Evolutionary conservation across 2,113 vertebrate species (phyloP).

Genomic region (Egretta garzetta): DNA sequence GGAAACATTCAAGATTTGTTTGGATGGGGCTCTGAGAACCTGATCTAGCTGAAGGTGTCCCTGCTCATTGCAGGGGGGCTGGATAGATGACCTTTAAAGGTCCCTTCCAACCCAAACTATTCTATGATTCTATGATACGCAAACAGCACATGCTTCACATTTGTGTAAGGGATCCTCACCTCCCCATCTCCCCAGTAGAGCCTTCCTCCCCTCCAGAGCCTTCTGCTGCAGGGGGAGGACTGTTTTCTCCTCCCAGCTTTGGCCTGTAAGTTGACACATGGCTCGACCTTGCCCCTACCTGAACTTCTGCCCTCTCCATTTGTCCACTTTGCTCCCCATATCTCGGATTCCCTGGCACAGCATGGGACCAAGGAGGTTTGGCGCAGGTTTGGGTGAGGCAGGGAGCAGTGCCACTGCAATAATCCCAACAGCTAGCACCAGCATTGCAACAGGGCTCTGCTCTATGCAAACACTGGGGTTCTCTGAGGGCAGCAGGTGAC

Average conservation of each 20-base stretch:
- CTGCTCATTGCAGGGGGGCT: too few relatives aligned
- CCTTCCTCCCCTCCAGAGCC: neutral
- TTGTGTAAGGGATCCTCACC: neutral
- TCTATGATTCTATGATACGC: neutral
- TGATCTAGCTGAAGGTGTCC: too few relatives aligned
- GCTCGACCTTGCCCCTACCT: neutral
- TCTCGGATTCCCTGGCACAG: neutral
- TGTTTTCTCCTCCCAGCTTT: neutral
- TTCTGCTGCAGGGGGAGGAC: neutral
- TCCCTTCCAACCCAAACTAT: too few relatives aligned
- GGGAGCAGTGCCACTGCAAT: neutral
- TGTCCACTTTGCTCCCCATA: neutral
- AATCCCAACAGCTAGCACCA: neutral
- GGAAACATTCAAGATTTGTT: too few relatives aligned
- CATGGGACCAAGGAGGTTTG: neutral
- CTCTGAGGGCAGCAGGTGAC: accelerated
- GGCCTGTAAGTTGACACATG: neutral
- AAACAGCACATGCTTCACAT: neutral
- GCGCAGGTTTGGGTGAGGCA: neutral
- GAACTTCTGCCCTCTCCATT: accelerated
- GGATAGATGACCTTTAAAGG: too few relatives aligned
- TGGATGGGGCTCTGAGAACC: too few relatives aligned
- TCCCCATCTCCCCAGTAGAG: neutral
- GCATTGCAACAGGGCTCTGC: neutral
- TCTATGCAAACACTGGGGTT: neutral